Conservation (phyloP, 2,797 vertebrate genomes). For the Todus mexicanus region DNA sequence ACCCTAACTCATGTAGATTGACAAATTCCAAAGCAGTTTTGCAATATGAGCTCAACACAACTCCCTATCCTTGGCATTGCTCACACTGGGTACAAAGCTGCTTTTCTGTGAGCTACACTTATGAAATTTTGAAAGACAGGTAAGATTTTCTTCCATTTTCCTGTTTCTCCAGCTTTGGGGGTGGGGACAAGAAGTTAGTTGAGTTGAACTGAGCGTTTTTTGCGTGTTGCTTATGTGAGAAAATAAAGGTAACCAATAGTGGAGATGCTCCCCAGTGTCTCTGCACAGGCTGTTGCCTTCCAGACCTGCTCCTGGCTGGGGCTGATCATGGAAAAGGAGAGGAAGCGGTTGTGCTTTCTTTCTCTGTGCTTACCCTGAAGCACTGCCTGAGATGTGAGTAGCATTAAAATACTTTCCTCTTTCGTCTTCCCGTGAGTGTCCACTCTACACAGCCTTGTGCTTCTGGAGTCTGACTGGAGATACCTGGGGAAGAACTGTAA, state of each 20-base stretch:
- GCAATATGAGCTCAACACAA: not conserved
- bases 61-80: not conserved
- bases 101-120: not conserved
- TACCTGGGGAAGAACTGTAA: not conserved
- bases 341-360: not conserved
- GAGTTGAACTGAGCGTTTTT: not conserved
- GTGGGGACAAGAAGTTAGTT: not conserved
- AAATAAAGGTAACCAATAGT: not conserved
- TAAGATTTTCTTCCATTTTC: not conserved
- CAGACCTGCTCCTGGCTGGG: not conserved
- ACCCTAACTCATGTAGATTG: not conserved
- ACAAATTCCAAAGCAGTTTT: not conserved
- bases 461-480: not conserved
- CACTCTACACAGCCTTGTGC: not conserved
- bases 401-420: not conserved
- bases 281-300: not conserved
- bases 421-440: not conserved
- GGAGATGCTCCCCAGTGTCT: not conserved
- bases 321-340: not conserved
- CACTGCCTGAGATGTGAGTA: not conserved
- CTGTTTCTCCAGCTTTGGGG: not conserved
- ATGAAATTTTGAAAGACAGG: not conserved
- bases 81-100: not conserved
- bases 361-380: not conserved
- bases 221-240: not conserved